Evolutionary conservation across 2,113 vertebrate species (phyloP).

Genomic region (Hydrolagus affinis): DNA sequence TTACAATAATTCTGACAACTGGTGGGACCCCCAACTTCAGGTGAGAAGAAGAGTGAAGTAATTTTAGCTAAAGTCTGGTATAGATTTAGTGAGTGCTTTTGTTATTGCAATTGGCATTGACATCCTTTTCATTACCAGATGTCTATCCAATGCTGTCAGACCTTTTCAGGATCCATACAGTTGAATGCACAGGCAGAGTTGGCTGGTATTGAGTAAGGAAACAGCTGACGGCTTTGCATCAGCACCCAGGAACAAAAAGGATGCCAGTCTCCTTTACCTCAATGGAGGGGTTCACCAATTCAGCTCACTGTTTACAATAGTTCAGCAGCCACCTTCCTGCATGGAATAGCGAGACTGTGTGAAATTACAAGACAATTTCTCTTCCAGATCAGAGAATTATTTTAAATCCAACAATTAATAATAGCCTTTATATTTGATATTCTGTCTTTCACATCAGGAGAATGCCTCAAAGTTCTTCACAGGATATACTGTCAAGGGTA

Average conservation of each 20-base stretch:
- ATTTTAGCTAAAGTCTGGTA: neutral
- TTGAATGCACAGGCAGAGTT: neutral
- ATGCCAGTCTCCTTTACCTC: too few relatives aligned
- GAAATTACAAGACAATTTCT: too few relatives aligned
- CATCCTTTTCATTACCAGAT: neutral
- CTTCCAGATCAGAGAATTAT: too few relatives aligned
- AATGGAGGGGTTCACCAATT: neutral
- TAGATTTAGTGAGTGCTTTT: neutral
- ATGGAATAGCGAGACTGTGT: too few relatives aligned
- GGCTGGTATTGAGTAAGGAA: neutral
- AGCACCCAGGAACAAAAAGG: neutral
- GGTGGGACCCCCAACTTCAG: neutral
- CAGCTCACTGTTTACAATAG: neutral
- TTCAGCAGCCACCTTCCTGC: too few relatives aligned
- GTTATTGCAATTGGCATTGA: neutral
- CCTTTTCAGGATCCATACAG: neutral
- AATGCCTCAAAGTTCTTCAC: neutral
- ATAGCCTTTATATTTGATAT: too few relatives aligned
- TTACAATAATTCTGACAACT: neutral
- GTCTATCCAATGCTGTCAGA: neutral
- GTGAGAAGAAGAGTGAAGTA: neutral
- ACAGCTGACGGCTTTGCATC: neutral
- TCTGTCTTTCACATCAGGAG: too few relatives aligned
- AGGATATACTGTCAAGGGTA: neutral
- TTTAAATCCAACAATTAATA: too few relatives aligned